Base-by-base conservation (phyloP, 2,797 vertebrate species). In the Onychomys torridus region DNA sequence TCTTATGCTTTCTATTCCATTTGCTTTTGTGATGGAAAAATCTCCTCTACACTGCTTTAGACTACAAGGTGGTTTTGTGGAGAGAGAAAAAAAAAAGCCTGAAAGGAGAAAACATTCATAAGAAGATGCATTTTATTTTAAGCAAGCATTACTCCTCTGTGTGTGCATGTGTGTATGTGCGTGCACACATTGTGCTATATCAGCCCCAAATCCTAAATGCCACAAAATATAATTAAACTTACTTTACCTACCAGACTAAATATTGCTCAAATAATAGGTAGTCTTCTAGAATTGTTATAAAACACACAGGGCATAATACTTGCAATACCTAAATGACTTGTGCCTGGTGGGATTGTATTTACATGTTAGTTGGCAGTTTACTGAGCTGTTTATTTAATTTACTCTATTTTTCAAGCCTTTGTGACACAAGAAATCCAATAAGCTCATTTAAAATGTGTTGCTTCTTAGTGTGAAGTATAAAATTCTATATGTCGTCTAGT, bases 171-270 rank as follows among this genome's bases (percentile, higher is more conserved):
- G 77, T 25, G 23, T 40, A 25, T 43, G 37, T 63, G n/a, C 43
- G 59, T 63, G 32, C 34, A 19, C 29, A 13, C 37, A n/a, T 16
- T 94, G 65, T 83, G 6, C 10, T 88, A 91, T 63, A 63, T 21
- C 12, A 84, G 91, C 34, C 5, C 23, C 77, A 96, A 82, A 59
- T 77, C 23, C 65, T 89, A 97, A 85, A 16, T 52, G 61, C n/a
- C 46, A 91, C 75, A 95, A 88, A 93, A 89, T 77, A 37, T 67
- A 91, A 95, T 73, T 96, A 77, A 86, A 82, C 79, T 83, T 93
- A 40, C 40, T 90, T 93, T 97, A 76, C 34, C 57, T 96, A 49
- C 61, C 59, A 97, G 95, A 96, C 43, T 93, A 97, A 96, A 93
- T 97, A 94, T 93, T 97, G 57, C 79, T 87, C 23, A 96, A 85